Evolutionary conservation across 2,888 invertebrate genomes (phyloP), one percentile per base, ranked within the genome.

Genomic region (Microdon myrmicae): DNA sequence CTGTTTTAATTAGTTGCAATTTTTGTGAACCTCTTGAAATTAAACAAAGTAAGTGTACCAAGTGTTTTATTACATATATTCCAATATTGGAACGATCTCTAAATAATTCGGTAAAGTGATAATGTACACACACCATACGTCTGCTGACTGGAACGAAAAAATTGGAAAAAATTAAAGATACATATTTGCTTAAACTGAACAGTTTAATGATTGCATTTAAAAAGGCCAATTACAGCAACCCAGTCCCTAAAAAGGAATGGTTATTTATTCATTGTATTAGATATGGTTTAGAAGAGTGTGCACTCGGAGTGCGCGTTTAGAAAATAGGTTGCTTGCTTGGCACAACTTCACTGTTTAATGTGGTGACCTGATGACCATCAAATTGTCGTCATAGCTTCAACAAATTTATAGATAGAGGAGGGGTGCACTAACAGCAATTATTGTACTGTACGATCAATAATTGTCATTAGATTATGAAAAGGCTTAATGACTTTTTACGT

Each of bases 1-100:
- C 70, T 44, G 61, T 68, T 29, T 26, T 71, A 67, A 61, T 70
- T 54, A 69, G 68, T 67, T 64, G 68, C 49, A 68, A 59, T 60
- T 48, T 66, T 54, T 70, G 69, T 67, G 68, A 55, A 48, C 67
- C 71, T 32, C 55, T 45, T 64, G 67, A 67, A 61, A 54, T 68
- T 67, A 61, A 69, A 58, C 61, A 71, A 69, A 70, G 72, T 72
- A 72, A 72, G 72, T 71, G n/a, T n/a, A n/a, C n/a, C n/a, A n/a
- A n/a, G n/a, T n/a, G n/a, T n/a, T n/a, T n/a, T n/a, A n/a, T n/a
- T n/a, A n/a, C n/a, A n/a, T n/a, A n/a, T n/a, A n/a, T n/a, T n/a
- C n/a, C n/a, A n/a, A n/a, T n/a, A n/a, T n/a, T n/a, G n/a, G n/a
- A n/a, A n/a, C n/a, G n/a, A n/a, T n/a, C n/a, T n/a, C n/a, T n/a